Percentiles rank a stretch among this genome's conserved stretches.
Conservation (phyloP, 2,797 vertebrate species). For the Microtus agrestis region DNA sequence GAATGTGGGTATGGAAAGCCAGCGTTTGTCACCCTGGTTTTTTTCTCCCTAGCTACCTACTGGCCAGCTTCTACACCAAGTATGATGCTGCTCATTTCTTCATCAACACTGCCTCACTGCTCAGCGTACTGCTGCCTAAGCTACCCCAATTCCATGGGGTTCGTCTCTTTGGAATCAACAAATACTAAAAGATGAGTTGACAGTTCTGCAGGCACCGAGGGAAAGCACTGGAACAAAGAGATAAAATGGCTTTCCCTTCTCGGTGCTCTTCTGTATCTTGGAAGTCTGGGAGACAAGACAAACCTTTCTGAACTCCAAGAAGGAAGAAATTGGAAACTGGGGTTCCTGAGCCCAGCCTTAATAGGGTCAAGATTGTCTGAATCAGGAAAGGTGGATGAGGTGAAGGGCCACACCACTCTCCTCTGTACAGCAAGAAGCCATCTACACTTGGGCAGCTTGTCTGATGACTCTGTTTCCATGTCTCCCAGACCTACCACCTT, state of each 20-base stretch:
- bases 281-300: conserved; percentile 61
- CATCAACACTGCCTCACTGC: conserved; percentile 94
- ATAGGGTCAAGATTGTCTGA: conserved; percentile 48
- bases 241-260: conserved; percentile 34
- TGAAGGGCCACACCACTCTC: conserved; percentile 42
- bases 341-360: not conserved
- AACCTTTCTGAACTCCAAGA: conserved; percentile 48
- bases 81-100: conserved; percentile 94
- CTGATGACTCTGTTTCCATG: conserved; percentile 38
- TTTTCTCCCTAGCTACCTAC: conserved; percentile 91
- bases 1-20: not conserved
- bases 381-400: conserved; percentile 55
- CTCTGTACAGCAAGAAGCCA: conserved; percentile 51
- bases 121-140: conserved; percentile 95
- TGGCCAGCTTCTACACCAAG: conserved; percentile 98
- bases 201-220: conserved; percentile 1
- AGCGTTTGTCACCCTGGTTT: conserved; percentile 6
- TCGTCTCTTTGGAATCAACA: conserved; percentile 96
- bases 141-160: conserved; percentile 96
- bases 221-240: conserved; percentile 62
- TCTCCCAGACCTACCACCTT: conserved; percentile 35
- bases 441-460: conserved; percentile 50
- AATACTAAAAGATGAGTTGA: conserved; percentile 89
- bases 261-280: conserved; percentile 13
- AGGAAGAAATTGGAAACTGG: conserved; percentile 35